Conservation (phyloP, 2,888 invertebrate genomes). For the Malthinus flaveolus region DNA sequence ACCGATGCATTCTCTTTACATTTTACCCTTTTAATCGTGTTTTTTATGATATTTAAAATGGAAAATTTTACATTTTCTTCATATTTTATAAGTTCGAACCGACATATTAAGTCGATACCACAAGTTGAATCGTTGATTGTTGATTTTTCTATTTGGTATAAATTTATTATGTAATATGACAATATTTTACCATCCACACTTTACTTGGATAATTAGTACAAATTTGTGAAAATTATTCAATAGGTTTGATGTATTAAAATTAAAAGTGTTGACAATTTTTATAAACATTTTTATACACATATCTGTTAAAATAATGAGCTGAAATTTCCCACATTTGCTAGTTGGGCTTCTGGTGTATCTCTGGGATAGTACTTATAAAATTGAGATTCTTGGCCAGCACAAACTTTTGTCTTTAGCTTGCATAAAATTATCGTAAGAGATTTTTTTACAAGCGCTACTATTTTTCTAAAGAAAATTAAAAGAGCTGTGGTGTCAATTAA, state of each 20-base stretch:
- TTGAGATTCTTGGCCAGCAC: too few relatives aligned
- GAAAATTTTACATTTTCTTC: not conserved
- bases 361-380: too few relatives aligned
- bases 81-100: too few relatives aligned
- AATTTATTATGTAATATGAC: constrained; percentile 4
- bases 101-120: not conserved
- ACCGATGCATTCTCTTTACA: not conserved
- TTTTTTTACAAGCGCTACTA: not conserved
- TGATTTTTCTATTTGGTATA: not conserved
- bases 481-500: too few relatives aligned
- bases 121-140: not conserved
- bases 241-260: too few relatives aligned
- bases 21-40: not conserved
- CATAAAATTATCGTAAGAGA: not conserved
- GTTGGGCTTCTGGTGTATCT: too few relatives aligned
- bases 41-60: not conserved
- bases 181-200: not conserved
- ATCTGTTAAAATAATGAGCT: not conserved
- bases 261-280: too few relatives aligned
- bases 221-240: too few relatives aligned
- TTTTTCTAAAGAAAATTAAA: not conserved
- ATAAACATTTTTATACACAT: too few relatives aligned
- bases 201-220: not conserved
- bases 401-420: not conserved
- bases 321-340: not conserved